These are phyloP conservation scores for Rhynchotus rufescens DNA, from an alignment of 2,797 vertebrate species.

Conservation along the genomic window DNA sequence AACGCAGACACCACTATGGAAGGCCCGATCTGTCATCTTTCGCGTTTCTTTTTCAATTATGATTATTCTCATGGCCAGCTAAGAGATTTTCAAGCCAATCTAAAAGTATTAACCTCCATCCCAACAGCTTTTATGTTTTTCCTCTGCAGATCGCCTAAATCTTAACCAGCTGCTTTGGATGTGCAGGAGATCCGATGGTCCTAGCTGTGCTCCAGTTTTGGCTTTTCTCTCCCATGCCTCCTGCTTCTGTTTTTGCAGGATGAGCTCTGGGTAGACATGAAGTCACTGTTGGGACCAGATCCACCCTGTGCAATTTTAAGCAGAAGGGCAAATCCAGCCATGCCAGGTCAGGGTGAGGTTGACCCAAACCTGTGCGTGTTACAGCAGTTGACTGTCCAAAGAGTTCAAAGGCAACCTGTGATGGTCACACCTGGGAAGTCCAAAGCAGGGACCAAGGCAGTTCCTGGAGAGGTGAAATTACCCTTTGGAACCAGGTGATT, in stretches of 20 bases:
- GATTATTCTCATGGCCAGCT: not conserved
- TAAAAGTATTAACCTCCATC: not conserved
- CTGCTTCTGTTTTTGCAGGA: not conserved
- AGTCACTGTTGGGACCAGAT: no score
- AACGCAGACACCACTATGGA: not conserved
- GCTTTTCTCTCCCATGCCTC: not conserved
- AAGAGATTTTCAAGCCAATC: not conserved
- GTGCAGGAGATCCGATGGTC: not conserved
- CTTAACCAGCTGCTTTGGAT: not conserved
- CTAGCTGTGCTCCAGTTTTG: not conserved
- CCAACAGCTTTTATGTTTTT: not conserved
- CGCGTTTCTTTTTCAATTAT: constrained; percentile 15
- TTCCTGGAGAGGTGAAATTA: not conserved
- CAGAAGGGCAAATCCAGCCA: not conserved
- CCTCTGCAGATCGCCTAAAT: not conserved
- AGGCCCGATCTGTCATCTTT: not conserved
- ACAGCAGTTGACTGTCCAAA: no score
- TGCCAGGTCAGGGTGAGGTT: not conserved
- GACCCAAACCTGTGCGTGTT: not conserved
- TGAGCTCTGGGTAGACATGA: not conserved
- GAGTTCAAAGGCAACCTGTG: not conserved
- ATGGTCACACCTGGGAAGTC: not conserved
- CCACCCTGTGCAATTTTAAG: not conserved
- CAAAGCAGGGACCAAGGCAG: not conserved
- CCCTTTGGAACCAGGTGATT: not conserved